Conservation (phyloP, 2,113 vertebrate species). For the Pseudorectes ferrugineus region DNA sequence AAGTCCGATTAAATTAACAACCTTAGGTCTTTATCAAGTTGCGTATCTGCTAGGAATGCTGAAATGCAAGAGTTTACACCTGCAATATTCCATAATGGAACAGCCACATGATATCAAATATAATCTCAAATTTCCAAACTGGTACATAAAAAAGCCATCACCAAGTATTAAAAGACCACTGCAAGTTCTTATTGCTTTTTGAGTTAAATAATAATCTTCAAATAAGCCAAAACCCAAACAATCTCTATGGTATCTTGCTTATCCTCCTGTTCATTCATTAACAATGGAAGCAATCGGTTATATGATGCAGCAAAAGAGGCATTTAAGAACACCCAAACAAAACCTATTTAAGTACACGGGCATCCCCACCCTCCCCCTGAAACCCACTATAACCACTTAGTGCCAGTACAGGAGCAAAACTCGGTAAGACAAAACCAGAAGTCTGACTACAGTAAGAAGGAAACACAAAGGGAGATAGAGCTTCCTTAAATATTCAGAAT, state of each 20-base stretch:
- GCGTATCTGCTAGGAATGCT: conserved; percentile 64
- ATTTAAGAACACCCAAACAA: conserved; percentile 49
- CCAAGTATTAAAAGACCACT: conserved; percentile 52
- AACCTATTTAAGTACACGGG: conserved; percentile 16
- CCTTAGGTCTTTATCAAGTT: conserved; percentile 57
- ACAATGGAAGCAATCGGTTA: conserved; percentile 71
- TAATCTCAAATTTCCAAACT: conserved; percentile 65
- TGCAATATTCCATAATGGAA: conserved; percentile 65
- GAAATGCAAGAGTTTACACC: conserved; percentile 65
- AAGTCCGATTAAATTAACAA: conserved; percentile 48
- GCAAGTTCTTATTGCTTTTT: conserved; percentile 72
- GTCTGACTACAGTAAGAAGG: conserved; percentile 65
- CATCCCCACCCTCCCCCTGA: conserved; percentile 28
- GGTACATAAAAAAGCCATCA: conserved; percentile 65
- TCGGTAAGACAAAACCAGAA: conserved; percentile 57
- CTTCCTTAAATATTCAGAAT: conserved; percentile 57
- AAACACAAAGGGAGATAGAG: conserved; percentile 50
- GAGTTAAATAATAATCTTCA: conserved; percentile 56
- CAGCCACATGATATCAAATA: conserved; percentile 73
- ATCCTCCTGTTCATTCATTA: conserved; percentile 46
- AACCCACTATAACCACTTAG: conserved; percentile 56
- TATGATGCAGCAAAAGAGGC: conserved; percentile 61
- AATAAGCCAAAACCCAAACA: conserved; percentile 63
- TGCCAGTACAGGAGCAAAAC: conserved; percentile 65
- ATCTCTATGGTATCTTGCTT: conserved; percentile 12